Evolutionary conservation across 2,797 vertebrate species (phyloP), one percentile per base, ranked within the genome.

Genomic region (Allobates femoralis): DNA sequence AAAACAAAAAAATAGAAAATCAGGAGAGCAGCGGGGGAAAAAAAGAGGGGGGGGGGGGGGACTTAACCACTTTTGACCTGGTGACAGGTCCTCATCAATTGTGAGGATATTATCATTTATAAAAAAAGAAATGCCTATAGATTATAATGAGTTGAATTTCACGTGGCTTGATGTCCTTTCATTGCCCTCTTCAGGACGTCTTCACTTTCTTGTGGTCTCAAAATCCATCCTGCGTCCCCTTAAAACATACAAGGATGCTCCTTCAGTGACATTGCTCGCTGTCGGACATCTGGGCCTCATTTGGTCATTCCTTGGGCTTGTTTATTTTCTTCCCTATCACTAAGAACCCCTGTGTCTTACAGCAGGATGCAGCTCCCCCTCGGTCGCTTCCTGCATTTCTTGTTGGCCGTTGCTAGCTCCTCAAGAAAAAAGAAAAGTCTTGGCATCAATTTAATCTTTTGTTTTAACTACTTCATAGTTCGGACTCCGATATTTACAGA

Each of bases 351-450:
- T 85, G 56, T 66, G 86, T 84, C 81, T 84, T 84, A 21, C 21
- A 73, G 82, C 76, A 84, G 86, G 86, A 88, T 88, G 86, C 77
- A 81, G 66, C 82, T 73, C 81, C 81, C 86, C 77, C 86, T 37
- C 46, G 64, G 77, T 75, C 46, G 66, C 82, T 88, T 88, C 86
- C 86, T 81, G 86, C 69, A 85, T 77, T 84, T 88, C 86, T 88
- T 80, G 23, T 76, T 88, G 86, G 86, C 86, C 85, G 86, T 32
- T 28, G 19, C 77, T 67, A 18, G 67, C 53, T 84, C 76, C 79
- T 88, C 66, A 81, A 55, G 58, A 85, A 41, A 51, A 21, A 3
- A 55, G 75, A 80, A 21, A 26, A 14, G 23, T 64, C 18, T 80
- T 79, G 67, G 82, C 55, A 67, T 88, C 50, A 56, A 37, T 88